phyloP scores from a whole-genome alignment of 1,140 invertebrate species.

The Cydia strobilella region DNA sequence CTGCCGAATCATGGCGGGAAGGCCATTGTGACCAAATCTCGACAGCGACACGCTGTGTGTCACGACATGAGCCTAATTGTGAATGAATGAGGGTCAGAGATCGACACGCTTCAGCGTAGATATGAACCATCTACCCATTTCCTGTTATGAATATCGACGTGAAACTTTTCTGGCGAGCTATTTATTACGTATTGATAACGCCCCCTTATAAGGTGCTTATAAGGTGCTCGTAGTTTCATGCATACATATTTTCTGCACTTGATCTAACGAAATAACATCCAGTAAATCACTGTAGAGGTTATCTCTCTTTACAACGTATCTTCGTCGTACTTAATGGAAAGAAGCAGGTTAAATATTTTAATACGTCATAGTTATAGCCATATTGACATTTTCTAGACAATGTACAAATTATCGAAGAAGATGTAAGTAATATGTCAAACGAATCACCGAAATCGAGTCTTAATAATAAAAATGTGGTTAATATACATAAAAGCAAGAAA shows the following conservation, averaged over 20 bases:
- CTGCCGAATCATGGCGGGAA: conserved; percentile 71
- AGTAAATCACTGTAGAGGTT: background rate
- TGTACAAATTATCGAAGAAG: background rate
- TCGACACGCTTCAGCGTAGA: conserved; percentile 50
- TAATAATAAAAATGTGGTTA: background rate
- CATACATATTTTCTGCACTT: background rate
- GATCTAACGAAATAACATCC: background rate
- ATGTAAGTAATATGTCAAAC: background rate
- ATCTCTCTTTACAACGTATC: too few relatives aligned
- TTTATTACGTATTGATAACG: conserved; percentile 21
- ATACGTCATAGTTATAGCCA: too few relatives aligned
- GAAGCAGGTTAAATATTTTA: too few relatives aligned
- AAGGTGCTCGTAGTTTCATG: background rate
- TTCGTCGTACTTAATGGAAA: too few relatives aligned
- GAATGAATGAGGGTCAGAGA: conserved; percentile 75
- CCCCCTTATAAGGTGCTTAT: conserved; percentile 23
- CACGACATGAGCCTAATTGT: conserved; percentile 72
- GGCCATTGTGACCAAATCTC: conserved; percentile 72
- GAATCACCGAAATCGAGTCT: background rate
- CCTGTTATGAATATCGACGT: conserved; percentile 58
- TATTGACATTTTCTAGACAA: too few relatives aligned
- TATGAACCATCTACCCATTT: conserved; percentile 61
- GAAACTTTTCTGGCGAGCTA: conserved; percentile 25
- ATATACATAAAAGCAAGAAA: conserved; percentile 20
- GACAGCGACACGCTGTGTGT: conserved; percentile 59